Evolutionary conservation across 1,140 invertebrate genomes (phyloP).

Genomic region (Drosophila malerkotliana): DNA sequence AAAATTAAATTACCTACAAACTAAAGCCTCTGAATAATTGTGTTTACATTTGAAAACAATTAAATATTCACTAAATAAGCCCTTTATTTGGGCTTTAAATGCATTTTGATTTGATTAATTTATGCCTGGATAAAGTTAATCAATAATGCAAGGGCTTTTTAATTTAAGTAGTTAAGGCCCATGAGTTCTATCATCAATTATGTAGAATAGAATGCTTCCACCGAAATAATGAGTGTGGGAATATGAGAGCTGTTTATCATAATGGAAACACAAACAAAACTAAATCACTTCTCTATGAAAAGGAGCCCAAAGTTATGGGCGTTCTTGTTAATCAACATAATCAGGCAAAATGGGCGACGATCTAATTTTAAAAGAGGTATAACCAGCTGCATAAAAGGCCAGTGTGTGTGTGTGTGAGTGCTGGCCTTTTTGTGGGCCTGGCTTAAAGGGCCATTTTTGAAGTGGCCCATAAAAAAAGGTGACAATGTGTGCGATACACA

Average conservation of each 20-base stretch:
- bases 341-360: conserved; percentile 23
- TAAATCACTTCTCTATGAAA: conserved; percentile 1
- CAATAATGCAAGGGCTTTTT: background rate
- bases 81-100: background rate
- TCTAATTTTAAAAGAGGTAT: conserved; percentile 38
- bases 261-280: background rate
- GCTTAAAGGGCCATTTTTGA: conserved; percentile 12
- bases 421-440: conserved; percentile 3
- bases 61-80: background rate
- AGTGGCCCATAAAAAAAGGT: conserved; percentile 23
- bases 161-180: background rate
- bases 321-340: conserved; percentile 36
- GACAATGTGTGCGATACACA: conserved; percentile 26
- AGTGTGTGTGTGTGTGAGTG: background rate
- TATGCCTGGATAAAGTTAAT: background rate
- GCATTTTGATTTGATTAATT: conserved; percentile 1
- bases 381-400: conserved; percentile 22
- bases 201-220: background rate
- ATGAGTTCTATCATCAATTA: background rate
- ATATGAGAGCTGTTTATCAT: too few relatives aligned
- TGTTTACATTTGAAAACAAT: background rate
- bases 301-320: conserved; percentile 8
- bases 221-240: too few relatives aligned
- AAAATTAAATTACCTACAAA: background rate
- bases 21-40: background rate